These are phyloP conservation scores for Drosophila formosana DNA, from an alignment of 2,888 invertebrate genomes.

Conservation along the genomic window DNA sequence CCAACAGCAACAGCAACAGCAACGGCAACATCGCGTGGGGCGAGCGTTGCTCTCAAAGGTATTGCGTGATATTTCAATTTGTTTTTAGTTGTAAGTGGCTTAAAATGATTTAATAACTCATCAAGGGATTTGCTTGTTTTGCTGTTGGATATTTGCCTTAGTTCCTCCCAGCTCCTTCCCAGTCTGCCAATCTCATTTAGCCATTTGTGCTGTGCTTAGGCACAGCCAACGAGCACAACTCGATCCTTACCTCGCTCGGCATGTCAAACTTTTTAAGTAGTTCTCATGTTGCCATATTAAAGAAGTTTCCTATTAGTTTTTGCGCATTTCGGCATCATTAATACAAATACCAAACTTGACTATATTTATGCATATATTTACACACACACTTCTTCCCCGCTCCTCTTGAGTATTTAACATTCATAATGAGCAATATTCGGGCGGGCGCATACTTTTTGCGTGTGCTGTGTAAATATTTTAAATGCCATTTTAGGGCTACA, in stretches of 20 bases:
- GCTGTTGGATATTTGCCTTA: conserved; percentile 77
- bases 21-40: conserved; percentile 63
- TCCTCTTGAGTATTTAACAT: conserved; percentile 55
- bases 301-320: conserved; percentile 78
- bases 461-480: conserved; percentile 72
- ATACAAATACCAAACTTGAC: conserved; percentile 72
- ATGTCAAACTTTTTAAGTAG: conserved; percentile 77
- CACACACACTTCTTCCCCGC: conserved; percentile 2
- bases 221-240: not conserved
- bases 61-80: conserved; percentile 82
- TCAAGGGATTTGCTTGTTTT: conserved; percentile 74
- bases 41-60: conserved; percentile 66
- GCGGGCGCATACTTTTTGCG: conserved; percentile 59
- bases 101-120: conserved; percentile 83
- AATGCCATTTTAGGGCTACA: conserved; percentile 59
- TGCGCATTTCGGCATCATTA: conserved; percentile 76
- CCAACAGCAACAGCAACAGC: conserved; percentile 27
- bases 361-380: conserved; percentile 49
- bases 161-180: conserved; percentile 57
- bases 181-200: conserved; percentile 8
- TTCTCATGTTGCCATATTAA: conserved; percentile 77
- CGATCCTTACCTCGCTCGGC: conserved; percentile 50
- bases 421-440: conserved; percentile 69
- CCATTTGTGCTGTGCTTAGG: conserved; percentile 43
- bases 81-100: conserved; percentile 82